Percentiles rank a stretch among this genome's conserved stretches.
These are phyloP conservation scores for Malurus melanocephalus DNA, from an alignment of 2,113 vertebrate genomes.

Conservation along the genomic window DNA sequence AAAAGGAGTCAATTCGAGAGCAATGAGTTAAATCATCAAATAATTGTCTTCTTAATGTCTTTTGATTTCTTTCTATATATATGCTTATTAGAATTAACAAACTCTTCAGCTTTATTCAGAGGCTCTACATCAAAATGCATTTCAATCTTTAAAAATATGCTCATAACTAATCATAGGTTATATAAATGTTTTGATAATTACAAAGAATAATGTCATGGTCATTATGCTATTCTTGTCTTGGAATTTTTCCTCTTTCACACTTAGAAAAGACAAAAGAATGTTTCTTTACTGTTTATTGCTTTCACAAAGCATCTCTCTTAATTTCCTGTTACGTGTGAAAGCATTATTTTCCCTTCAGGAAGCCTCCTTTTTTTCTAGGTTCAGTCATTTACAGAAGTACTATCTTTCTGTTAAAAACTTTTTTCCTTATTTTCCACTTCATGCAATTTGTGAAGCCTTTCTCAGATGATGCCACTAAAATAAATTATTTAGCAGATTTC, in stretches of 20 bases:
- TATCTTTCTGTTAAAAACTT: neutral
- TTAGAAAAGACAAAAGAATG: neutral
- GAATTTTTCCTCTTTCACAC: neutral
- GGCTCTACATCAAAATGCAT: neutral
- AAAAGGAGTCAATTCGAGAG: neutral
- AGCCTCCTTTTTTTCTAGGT: neutral
- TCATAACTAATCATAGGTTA: neutral
- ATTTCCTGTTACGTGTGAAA: neutral
- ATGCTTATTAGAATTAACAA: constrained; percentile 24
- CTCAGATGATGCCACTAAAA: neutral
- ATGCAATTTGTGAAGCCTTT: neutral
- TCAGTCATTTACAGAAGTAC: neutral
- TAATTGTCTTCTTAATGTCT: neutral
- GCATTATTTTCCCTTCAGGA: neutral
- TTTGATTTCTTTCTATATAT: neutral
- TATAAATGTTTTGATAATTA: neutral
- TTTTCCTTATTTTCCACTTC: neutral
- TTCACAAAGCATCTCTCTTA: neutral
- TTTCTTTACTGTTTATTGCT: neutral
- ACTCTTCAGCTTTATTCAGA: neutral
- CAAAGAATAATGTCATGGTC: neutral
- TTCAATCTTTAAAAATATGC: constrained; percentile 12
- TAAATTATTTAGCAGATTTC: neutral
- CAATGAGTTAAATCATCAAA: neutral
- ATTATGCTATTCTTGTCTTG: neutral